A percentile compares a stretch with the other conserved stretches of the same genome.
phyloP scores from a whole-genome alignment of 92 coral and sea anemone species.

The Isaurus tuberculatus region DNA sequence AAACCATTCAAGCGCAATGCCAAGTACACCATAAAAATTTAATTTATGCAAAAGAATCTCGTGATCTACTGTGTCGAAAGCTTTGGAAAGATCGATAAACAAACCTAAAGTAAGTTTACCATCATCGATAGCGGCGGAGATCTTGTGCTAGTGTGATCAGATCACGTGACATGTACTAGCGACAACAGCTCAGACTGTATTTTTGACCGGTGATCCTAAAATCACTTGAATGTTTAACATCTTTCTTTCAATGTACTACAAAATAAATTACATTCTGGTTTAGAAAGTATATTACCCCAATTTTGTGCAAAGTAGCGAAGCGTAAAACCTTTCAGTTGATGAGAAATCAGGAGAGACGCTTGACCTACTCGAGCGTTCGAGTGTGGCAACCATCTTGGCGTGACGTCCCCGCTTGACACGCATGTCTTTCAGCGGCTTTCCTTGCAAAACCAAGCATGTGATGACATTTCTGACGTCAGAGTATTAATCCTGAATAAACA shows the following conservation, averaged over 20 bases:
- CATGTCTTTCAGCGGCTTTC: conserved; percentile 14
- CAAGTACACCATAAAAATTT: no score
- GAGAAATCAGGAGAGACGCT: conserved; percentile 25
- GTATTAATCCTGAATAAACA: conserved; percentile 17
- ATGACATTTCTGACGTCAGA: conserved; percentile 16
- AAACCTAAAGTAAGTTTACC: no score
- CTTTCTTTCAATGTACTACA: conserved; percentile 3
- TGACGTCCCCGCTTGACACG: conserved; percentile 21
- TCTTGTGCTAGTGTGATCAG: not conserved
- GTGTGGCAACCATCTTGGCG: conserved; percentile 25
- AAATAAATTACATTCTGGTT: conserved; percentile 12
- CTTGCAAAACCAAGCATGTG: not conserved
- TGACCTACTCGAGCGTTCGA: conserved; percentile 19
- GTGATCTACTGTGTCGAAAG: no score
- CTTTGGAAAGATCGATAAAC: no score
- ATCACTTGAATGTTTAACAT: conserved; percentile 13
- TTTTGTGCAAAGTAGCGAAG: conserved; percentile 26
- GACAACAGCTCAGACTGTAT: conserved; percentile 10
- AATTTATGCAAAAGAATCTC: no score
- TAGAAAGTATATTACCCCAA: conserved; percentile 20
- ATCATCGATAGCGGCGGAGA: no score
- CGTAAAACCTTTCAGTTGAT: conserved; percentile 23
- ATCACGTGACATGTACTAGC: conserved; percentile 16
- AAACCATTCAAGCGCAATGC: no score
- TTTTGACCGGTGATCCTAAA: conserved; percentile 1